Conservation (phyloP, 2,113 vertebrate genomes). For the Phasianus colchicus region DNA sequence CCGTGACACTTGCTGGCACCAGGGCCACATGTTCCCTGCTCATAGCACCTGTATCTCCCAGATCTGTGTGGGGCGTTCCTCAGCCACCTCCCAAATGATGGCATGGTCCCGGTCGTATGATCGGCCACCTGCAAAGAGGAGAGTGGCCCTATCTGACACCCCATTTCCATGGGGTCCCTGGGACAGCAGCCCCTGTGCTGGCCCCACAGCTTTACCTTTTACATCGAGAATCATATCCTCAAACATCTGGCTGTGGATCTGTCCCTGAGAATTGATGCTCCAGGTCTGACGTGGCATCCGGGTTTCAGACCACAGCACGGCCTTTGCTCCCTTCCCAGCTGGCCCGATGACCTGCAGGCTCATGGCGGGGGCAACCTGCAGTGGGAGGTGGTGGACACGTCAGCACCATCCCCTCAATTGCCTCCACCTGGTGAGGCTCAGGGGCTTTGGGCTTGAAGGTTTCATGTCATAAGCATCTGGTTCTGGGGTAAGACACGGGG, state of each 20-base stretch:
- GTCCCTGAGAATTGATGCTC: slow-evolving; percentile 81
- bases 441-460: neutral
- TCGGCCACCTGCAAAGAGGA: slow-evolving; percentile 81
- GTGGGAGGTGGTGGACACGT: neutral
- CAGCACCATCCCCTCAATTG: accelerated
- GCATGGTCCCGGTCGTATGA: slow-evolving; percentile 89
- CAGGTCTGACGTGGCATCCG: slow-evolving; percentile 89
- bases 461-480: neutral
- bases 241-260: slow-evolving; percentile 87
- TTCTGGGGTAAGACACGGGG: neutral
- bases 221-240: slow-evolving; percentile 88
- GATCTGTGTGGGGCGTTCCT: slow-evolving; percentile 83
- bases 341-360: slow-evolving; percentile 93
- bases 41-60: slow-evolving; percentile 88
- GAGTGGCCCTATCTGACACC: neutral
- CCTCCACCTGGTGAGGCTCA: accelerated
- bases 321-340: slow-evolving; percentile 81
- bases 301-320: slow-evolving; percentile 90
- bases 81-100: slow-evolving; percentile 81
- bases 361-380: slow-evolving; percentile 85
- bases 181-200: neutral
- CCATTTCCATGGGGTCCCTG: accelerated
- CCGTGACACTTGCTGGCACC: accelerated
- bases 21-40: neutral
- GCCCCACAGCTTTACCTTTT: slow-evolving; percentile 82